Conservation (phyloP, 2,888 invertebrate genomes). For the Cataglyphis albicans region DNA sequence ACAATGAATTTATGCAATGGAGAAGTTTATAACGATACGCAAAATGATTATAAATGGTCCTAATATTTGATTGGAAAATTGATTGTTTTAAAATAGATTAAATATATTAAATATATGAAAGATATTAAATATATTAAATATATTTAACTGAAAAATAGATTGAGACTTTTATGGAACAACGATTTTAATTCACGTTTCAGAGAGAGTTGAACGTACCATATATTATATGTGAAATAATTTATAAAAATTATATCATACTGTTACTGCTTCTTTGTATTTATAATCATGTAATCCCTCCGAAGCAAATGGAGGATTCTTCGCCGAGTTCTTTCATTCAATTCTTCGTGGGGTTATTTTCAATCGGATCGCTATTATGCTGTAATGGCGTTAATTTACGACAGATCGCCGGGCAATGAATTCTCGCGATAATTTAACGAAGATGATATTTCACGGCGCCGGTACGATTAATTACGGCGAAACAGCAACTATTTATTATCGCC, state of each 20-base stretch:
- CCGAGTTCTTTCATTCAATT: slow-evolving; percentile 6
- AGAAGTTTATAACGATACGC: slow-evolving; percentile 11
- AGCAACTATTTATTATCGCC: slow-evolving; percentile 51
- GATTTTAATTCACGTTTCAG: too few relatives aligned
- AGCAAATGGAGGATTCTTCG: neutral
- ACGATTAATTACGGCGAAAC: slow-evolving; percentile 56
- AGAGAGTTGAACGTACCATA: too few relatives aligned
- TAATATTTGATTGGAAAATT: too few relatives aligned
- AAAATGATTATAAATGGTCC: neutral
- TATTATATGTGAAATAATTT: neutral
- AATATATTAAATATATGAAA: too few relatives aligned
- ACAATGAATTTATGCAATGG: slow-evolving; percentile 10
- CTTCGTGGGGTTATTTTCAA: slow-evolving; percentile 40
- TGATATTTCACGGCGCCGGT: slow-evolving; percentile 46
- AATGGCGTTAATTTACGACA: slow-evolving; percentile 51
- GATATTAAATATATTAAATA: too few relatives aligned
- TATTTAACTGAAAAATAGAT: too few relatives aligned
- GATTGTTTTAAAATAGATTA: too few relatives aligned
- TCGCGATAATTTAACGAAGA: slow-evolving; percentile 49
- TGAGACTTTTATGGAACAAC: too few relatives aligned
- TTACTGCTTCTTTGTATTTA: neutral
- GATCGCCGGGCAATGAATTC: slow-evolving; percentile 44
- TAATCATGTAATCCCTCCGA: neutral
- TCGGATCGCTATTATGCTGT: slow-evolving; percentile 28
- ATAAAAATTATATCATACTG: neutral